Evolutionary conservation across 1,140 invertebrate species (phyloP), one percentile per base, ranked within the genome.

Genomic region (Eueides isabella): DNA sequence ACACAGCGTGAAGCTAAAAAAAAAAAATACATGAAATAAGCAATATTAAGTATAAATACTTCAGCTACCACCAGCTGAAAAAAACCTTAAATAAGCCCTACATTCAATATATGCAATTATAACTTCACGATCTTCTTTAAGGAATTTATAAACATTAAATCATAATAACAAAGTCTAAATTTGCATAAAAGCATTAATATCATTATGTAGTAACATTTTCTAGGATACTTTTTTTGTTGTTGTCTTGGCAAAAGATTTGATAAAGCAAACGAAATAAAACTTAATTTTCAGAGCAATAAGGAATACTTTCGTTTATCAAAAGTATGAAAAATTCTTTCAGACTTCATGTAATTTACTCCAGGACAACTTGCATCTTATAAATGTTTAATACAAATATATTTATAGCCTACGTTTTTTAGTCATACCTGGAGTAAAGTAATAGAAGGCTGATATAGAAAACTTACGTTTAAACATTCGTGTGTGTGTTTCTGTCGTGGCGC

Each of bases 151-250:
- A 55, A 55, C 48, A 11, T 11, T 23, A 11, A 7, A 11, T 31
- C 63, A 19, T 61, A 12, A 5, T 16, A 4, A 38, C 55, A 71
- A 71, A 72, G 70, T 64, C 30, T 55, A 64, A 44, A 67, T 77
- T 77, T 67, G 61, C 55, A 65, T 68, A 28, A 30, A 73, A 31
- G 61, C 38, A 41, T 26, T 67, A 80, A 77, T 72, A 48, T 28
- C 48, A 69, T 66, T 62, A 73, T 77, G 38, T 55, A 67, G 73
- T 68, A 61, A 26, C 9, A 23, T 68, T 73, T 73, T 73, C 61
- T 66, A 78, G 80, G 78, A 78, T 80, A 80, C 84, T 77, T 82
- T 84, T 80, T 83, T 80, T 80, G 81, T 80, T 84, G 80, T 84
- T 79, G 77, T 79, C 78, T 81, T 71, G 68, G 79, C 78, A 63